A percentile compares a stretch with the other conserved stretches of the same genome.
Conservation (phyloP, 1,140 invertebrate genomes). For the Saccostrea echinata region DNA sequence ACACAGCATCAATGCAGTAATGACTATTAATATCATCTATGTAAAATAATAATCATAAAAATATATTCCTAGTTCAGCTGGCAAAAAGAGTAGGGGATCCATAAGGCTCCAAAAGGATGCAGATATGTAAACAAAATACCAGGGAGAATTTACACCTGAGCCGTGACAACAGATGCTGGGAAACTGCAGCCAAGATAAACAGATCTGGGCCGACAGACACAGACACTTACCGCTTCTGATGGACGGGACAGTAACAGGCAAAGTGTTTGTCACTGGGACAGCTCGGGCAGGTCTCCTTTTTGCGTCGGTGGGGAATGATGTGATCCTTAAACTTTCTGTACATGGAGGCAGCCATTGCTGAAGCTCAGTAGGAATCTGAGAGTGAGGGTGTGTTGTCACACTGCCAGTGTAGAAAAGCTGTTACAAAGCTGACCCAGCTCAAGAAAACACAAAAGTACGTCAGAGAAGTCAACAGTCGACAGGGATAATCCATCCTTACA, state of each 20-base stretch:
- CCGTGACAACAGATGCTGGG: background rate
- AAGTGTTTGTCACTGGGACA: background rate
- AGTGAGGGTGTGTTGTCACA: background rate
- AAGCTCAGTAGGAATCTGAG: background rate
- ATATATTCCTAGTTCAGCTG: background rate
- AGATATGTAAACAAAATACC: background rate
- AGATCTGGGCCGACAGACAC: background rate
- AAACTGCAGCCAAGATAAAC: background rate
- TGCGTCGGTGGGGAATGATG: constrained; percentile 13
- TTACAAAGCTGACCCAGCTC: constrained; percentile 3
- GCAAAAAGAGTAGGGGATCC: background rate
- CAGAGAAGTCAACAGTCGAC: background rate
- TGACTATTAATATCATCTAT: too few relatives aligned
- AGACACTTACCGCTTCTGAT: constrained; percentile 21
- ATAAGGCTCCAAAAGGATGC: background rate
- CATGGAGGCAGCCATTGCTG: background rate
- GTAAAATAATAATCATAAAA: too few relatives aligned
- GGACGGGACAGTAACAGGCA: background rate
- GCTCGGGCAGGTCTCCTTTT: background rate
- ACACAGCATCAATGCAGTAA: too few relatives aligned
- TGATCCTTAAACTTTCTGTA: constrained; percentile 9
- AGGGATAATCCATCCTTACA: background rate
- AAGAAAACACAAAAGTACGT: background rate
- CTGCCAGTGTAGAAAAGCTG: background rate
- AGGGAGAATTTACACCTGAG: background rate